A percentile compares a stretch with the other conserved stretches of the same genome.
phyloP scores from a whole-genome alignment of 2,113 vertebrate species.

The Notarius quadriscutis region DNA sequence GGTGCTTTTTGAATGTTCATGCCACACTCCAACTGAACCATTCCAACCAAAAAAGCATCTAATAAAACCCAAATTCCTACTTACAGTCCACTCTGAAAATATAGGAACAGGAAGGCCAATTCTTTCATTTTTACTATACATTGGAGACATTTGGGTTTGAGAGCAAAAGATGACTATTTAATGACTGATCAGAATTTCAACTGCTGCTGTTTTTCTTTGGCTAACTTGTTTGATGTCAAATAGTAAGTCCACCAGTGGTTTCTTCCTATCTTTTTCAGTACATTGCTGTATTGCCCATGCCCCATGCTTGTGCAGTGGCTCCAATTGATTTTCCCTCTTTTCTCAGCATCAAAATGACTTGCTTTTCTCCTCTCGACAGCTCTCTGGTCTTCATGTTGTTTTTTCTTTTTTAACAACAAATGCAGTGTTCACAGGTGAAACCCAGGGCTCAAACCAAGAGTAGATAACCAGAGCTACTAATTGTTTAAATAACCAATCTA shows the following conservation, averaged over 20 bases:
- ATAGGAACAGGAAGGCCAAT: neutral
- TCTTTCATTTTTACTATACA: no score
- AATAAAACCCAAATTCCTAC: neutral
- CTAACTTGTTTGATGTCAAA: neutral
- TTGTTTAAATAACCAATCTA: no score
- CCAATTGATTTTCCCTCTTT: neutral
- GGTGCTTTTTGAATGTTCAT: neutral
- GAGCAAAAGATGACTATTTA: neutral
- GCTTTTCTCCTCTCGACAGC: neutral
- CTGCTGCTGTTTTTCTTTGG: neutral
- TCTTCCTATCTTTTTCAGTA: neutral
- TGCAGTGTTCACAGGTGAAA: neutral
- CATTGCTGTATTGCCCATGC: neutral
- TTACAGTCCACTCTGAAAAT: neutral
- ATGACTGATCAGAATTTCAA: neutral
- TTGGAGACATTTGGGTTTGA: no score
- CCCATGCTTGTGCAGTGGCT: neutral
- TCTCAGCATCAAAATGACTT: neutral
- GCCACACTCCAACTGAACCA: neutral
- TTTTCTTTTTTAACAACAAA: neutral
- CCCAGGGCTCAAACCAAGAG: neutral
- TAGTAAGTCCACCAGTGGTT: neutral
- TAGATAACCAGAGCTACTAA: neutral
- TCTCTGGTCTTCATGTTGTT: neutral
- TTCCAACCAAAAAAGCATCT: neutral